Percentiles rank a stretch among this genome's conserved stretches.
Evolutionary conservation across 2,797 vertebrate genomes (phyloP).

Genomic region (Rhynchonycteris naso): DNA sequence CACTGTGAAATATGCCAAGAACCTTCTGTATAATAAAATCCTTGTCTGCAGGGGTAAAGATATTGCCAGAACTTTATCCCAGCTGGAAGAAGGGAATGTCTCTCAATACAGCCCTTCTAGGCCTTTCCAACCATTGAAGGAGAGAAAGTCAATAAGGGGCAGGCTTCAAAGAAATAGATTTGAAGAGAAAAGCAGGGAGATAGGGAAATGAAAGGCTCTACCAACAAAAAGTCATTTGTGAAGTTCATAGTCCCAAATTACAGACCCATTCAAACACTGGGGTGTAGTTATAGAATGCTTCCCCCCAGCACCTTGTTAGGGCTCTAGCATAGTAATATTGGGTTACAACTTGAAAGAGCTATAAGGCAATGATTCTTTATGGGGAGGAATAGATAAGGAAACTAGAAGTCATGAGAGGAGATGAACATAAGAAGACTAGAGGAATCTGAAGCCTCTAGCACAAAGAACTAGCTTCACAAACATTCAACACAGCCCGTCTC

Average conservation of each 20-base stretch:
- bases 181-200: accelerated
- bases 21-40: background rate
- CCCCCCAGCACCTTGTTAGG: background rate
- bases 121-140: background rate
- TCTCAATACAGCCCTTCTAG: background rate
- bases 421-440: background rate
- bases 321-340: background rate
- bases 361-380: background rate
- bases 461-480: background rate
- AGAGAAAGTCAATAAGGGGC: background rate
- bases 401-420: background rate
- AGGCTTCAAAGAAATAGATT: background rate
- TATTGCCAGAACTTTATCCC: background rate
- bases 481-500: background rate
- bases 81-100: background rate
- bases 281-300: background rate
- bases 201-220: background rate
- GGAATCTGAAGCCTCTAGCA: background rate
- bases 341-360: background rate
- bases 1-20: background rate
- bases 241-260: background rate
- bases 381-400: background rate
- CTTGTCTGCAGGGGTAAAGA: background rate
- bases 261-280: background rate
- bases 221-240: background rate